Evolutionary conservation across 2,888 invertebrate genomes (phyloP), one percentile per base, ranked within the genome.

Genomic region (Drosophila prolongata): DNA sequence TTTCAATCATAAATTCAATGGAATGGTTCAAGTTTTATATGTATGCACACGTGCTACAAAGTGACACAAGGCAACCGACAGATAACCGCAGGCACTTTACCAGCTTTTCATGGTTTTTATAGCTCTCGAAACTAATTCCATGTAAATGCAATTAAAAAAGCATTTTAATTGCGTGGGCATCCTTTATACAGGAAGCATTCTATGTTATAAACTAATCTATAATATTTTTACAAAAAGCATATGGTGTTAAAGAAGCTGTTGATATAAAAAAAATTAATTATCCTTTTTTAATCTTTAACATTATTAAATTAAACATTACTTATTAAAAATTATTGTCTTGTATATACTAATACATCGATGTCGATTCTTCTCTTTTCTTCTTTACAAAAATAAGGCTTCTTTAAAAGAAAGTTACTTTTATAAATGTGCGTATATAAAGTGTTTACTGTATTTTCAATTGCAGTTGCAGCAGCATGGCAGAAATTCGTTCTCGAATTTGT

Each of bases 141-240:
- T 55, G 72, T 72, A 52, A 70, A 71, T 61, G 71, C 71, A 61
- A 70, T 61, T 62, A 68, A 71, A 70, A 70, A 55, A 46, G 55
- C 71, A 50, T 62, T 70, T 70, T 72, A 72, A 66, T 70, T 60
- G 60, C 47, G 57, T 67, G 49, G 69, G 40, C 57, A 69, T 69
- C 37, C 68, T 50, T 56, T 49, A 34, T 24, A 24, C 24, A 24
- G 24, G 4, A 3, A 4, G 24, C 24, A 24, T 24, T 24, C 24
- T 24, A 4, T 24, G 24, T 24, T 24, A 24, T 24, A 24, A 24
- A 24, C 24, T 4, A 24, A 24, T 24, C 24, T 24, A 4, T 24
- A 2, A 24, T 24, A 24, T 24, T 24, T 24, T 24, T 24, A 24
- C 24, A 24, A 4, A 24, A 24, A 24, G 3, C 24, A 1, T 4